Evolutionary conservation across 2,113 vertebrate species (phyloP).

Genomic region (Canis aureus): DNA sequence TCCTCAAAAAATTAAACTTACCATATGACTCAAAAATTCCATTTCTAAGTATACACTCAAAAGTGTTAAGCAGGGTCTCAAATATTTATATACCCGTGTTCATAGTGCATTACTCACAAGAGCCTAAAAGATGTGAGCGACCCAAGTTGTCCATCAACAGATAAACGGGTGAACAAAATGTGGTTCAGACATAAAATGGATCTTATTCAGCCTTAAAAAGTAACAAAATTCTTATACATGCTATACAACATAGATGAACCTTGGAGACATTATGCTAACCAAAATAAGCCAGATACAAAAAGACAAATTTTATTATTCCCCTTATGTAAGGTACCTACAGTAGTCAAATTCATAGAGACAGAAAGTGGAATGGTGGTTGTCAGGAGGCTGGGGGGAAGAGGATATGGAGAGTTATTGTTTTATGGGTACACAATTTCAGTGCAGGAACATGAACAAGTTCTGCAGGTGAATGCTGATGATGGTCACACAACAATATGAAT

Average conservation of each 20-base stretch:
- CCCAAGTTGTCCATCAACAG: neutral
- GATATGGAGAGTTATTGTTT: neutral
- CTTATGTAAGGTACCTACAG: neutral
- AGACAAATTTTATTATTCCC: neutral
- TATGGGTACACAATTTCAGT: neutral
- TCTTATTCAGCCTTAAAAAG: slow-evolving; percentile 34
- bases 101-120: neutral
- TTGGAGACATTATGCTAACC: neutral
- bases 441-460: neutral
- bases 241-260: neutral
- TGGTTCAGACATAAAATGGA: neutral
- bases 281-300: slow-evolving; percentile 16
- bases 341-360: neutral
- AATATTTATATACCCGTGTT: neutral
- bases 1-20: slow-evolving; percentile 37
- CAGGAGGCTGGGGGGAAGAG: neutral
- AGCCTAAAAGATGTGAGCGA: slow-evolving; percentile 18
- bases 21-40: neutral
- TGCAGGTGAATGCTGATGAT: neutral
- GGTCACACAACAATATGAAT: neutral
- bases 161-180: neutral
- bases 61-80: slow-evolving; percentile 17
- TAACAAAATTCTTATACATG: slow-evolving; percentile 48
- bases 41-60: neutral
- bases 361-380: neutral